Percentiles rank a stretch among this genome's conserved stretches.
Evolutionary conservation across 2,797 vertebrate genomes (phyloP).

Genomic region (Capromys pilorides): DNA sequence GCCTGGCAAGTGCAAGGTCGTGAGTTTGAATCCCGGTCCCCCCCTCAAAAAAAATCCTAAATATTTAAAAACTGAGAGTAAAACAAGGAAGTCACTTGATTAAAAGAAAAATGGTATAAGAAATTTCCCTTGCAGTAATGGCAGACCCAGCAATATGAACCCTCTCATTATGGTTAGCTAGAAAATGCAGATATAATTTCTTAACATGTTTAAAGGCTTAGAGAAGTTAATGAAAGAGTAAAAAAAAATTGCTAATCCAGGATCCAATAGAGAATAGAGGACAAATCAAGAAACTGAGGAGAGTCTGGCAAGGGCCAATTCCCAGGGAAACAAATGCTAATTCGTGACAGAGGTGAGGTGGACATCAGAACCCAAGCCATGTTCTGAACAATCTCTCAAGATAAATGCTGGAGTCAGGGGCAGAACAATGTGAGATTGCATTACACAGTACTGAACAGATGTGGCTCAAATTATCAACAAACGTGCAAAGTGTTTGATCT

Average conservation of each 20-base stretch:
- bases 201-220: neutral
- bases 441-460: neutral
- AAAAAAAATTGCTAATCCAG: neutral
- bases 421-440: neutral
- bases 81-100: slow-evolving; percentile 25
- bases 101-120: neutral
- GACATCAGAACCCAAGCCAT: neutral
- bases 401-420: neutral
- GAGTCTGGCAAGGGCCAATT: neutral
- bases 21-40: no score
- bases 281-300: neutral
- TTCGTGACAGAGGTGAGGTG: neutral
- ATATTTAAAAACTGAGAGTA: slow-evolving; percentile 56
- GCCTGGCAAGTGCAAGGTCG: no score
- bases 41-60: no score
- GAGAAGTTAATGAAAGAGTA: neutral
- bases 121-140: slow-evolving; percentile 21
- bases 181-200: neutral
- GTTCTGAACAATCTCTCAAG: neutral
- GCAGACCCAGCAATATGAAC: neutral
- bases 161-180: neutral
- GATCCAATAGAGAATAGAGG: neutral
- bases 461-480: neutral
- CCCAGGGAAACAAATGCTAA: neutral
- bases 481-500: neutral